Evolutionary conservation across 2,113 vertebrate genomes (phyloP).

Genomic region (Zosterops japonicus): DNA sequence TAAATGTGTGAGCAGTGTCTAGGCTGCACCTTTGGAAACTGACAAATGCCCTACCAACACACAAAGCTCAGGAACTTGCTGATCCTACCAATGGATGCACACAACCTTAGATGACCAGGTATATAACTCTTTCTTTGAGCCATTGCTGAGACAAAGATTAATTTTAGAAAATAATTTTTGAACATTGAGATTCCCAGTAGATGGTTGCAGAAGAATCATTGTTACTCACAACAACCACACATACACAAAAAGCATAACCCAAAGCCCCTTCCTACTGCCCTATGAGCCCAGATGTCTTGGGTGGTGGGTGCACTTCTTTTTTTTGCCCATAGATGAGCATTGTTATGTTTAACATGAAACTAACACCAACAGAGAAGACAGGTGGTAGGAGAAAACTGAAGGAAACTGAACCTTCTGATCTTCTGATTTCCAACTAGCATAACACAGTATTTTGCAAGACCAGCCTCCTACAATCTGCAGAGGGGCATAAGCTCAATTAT

Average conservation of each 20-base stretch:
- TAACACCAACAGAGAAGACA: not conserved
- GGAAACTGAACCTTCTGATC: not conserved
- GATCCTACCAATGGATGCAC: not conserved
- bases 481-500: not conserved
- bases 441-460: not conserved
- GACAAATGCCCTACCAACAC: not conserved
- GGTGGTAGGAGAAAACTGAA: not conserved
- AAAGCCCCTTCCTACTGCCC: not conserved
- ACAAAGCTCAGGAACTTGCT: not conserved
- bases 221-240: not conserved
- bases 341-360: not conserved
- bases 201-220: not conserved
- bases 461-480: not conserved
- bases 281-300: not conserved
- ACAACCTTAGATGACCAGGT: not conserved
- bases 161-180: not conserved
- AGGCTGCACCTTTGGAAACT: not conserved
- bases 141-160: not conserved
- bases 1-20: not conserved
- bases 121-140: not conserved
- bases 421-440: not conserved
- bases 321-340: not conserved
- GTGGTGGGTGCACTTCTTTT: fast-evolving
- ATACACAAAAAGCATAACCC: not conserved
- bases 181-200: not conserved